phyloP scores from a whole-genome alignment of 2,888 invertebrate species.

The Drosophila tanythrix region DNA sequence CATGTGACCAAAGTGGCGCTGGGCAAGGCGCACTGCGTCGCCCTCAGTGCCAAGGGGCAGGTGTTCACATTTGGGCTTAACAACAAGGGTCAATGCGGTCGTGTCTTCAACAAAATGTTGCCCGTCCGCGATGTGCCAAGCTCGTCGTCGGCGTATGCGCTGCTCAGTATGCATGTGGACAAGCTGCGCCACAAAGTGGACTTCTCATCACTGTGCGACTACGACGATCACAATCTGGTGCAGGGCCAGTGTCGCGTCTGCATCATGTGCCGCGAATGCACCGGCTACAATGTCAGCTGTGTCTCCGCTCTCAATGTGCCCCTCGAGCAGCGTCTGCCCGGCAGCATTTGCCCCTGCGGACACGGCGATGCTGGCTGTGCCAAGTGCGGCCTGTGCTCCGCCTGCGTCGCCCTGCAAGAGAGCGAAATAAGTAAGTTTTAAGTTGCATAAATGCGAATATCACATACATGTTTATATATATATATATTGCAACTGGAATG shows the following conservation, averaged over 20 bases:
- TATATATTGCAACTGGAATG: background rate
- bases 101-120: conserved; percentile 89
- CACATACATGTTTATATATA: background rate
- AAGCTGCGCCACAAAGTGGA: conserved; percentile 82
- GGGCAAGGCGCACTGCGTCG: conserved; percentile 98
- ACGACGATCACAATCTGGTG: conserved; percentile 86
- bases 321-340: conserved; percentile 92
- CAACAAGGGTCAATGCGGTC: conserved; percentile 98
- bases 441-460: background rate
- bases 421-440: conserved; percentile 80
- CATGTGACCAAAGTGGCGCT: conserved; percentile 91
- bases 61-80: conserved; percentile 98
- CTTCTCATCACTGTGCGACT: conserved; percentile 85
- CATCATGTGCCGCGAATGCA: conserved; percentile 95
- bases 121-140: conserved; percentile 80
- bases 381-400: conserved; percentile 95
- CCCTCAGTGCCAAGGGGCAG: conserved; percentile 93
- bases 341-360: conserved; percentile 97
- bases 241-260: conserved; percentile 87
- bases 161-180: conserved; percentile 55
- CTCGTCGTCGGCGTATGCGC: conserved; percentile 55
- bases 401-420: conserved; percentile 89
- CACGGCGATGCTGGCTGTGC: conserved; percentile 97
- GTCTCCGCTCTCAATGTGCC: conserved; percentile 88
- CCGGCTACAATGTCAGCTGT: conserved; percentile 95